Conservation (phyloP, 2,888 invertebrate species). For the Anodontia alba region DNA sequence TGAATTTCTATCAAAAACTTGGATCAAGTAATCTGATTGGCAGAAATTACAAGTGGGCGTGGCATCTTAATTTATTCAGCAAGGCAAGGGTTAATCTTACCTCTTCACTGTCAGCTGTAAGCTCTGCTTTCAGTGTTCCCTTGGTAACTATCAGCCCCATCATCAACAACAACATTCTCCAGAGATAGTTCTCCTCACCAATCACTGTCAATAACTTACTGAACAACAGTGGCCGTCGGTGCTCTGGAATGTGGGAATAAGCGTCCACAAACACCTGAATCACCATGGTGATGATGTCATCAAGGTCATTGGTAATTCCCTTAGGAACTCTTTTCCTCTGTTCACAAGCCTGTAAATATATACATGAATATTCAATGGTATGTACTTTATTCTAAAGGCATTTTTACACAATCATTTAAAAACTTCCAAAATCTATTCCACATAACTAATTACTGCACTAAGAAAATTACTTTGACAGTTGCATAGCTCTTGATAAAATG, state of each 20-base stretch:
- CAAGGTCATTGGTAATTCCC: constrained; percentile 64
- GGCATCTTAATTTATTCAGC: no score
- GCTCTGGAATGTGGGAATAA: constrained; percentile 96
- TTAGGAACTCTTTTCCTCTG: constrained; percentile 59
- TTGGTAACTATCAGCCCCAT: constrained; percentile 84
- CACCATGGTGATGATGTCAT: constrained; percentile 77
- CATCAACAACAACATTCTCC: constrained; percentile 85
- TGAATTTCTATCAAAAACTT: no score
- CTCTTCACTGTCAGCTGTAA: constrained; percentile 84
- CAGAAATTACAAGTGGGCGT: no score
- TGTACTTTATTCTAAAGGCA: no score
- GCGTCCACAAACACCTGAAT: constrained; percentile 96
- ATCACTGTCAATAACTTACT: constrained; percentile 90
- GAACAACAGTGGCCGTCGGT: constrained; percentile 93
- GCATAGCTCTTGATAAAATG: no score
- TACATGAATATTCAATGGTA: constrained; percentile 3
- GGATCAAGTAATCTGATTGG: no score
- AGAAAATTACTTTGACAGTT: no score
- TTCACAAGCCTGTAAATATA: constrained; percentile 72
- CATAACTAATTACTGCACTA: no score
- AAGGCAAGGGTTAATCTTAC: no score
- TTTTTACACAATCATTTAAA: no score
- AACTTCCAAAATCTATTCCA: no score
- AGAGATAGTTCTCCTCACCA: constrained; percentile 84
- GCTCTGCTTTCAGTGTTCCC: constrained; percentile 52